Evolutionary conservation across 2,888 invertebrate species (phyloP), one percentile per base, ranked within the genome.

Genomic region (Trissolcus japonicus): DNA sequence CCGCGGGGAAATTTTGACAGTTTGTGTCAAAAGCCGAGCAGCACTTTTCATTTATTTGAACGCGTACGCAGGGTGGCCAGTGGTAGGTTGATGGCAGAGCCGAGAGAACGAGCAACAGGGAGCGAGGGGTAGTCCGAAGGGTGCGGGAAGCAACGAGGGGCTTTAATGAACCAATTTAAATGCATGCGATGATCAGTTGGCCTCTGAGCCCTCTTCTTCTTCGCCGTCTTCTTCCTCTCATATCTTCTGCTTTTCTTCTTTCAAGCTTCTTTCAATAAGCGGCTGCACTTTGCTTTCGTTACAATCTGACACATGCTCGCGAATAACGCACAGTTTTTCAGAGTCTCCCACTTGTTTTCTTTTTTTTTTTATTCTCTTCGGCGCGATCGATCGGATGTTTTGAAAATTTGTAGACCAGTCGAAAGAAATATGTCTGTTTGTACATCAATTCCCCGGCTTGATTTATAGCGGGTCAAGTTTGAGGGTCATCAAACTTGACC

Each of bases 111-210:
- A 62, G 67, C 65, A 73, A 74, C 76, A 74, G 78, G 73, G 66
- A 73, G 63, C 67, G 76, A 73, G 79, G 78, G 76, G 76, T 68
- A 68, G 76, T 74, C 74, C 62, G 69, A 78, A 78, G 78, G 75
- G 79, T 74, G 77, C 75, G 79, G 68, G 81, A 78, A 78, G 80
- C 79, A 82, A 80, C 82, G 81, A 83, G 86, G 85, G 85, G 86
- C 86, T 88, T 88, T 88, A 88, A 88, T 88, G 88, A 88, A 88
- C 88, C 88, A 88, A 88, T 88, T 88, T 88, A 88, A 88, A 88
- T 88, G 88, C 88, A 88, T 88, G 86, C 88, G 88, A 88, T 88
- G 88, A 88, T 88, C 88, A 87, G 88, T 88, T 88, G 87, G 88
- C 88, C 87, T 87, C 86, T 85, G 85, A 86, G 85, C 86, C 85